phyloP scores from a whole-genome alignment of 2,888 invertebrate species.

The Scaptomyza tumidula region DNA sequence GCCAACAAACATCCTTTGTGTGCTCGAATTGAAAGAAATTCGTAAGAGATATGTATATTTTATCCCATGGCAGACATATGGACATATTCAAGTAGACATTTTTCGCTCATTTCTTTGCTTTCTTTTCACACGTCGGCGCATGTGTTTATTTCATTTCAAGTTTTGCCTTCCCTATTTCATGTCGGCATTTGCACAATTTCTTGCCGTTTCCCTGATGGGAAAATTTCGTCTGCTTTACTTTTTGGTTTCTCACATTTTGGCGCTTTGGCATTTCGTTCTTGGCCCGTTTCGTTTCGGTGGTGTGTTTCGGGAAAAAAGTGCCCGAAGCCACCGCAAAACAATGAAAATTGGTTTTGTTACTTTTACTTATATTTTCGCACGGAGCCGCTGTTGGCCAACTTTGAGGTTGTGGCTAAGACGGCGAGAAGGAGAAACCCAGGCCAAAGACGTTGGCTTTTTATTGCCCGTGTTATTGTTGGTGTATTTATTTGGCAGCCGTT shows the following conservation, averaged over 20 bases:
- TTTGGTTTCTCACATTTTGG: constrained; percentile 59
- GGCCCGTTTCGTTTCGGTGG: neutral
- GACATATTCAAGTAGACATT: constrained; percentile 18
- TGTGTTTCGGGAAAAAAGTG: constrained; percentile 27
- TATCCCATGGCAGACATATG: constrained; percentile 2
- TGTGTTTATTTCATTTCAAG: constrained; percentile 64
- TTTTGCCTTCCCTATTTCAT: constrained; percentile 55
- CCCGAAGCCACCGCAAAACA: constrained; percentile 72
- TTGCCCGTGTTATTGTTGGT: constrained; percentile 70
- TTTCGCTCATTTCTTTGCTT: constrained; percentile 20
- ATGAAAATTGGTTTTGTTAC: constrained; percentile 80
- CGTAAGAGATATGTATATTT: constrained; percentile 12
- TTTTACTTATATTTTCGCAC: constrained; percentile 60
- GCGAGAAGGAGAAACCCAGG: constrained; percentile 11
- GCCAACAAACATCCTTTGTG: constrained; percentile 36
- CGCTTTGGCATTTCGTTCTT: constrained; percentile 27
- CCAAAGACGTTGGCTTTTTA: constrained; percentile 72
- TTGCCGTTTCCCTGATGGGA: constrained; percentile 10
- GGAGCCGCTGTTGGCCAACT: constrained; percentile 52
- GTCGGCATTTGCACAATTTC: constrained; percentile 64
- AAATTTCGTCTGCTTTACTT: constrained; percentile 48
- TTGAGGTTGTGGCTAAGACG: constrained; percentile 50
- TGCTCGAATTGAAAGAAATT: constrained; percentile 36
- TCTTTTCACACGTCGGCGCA: constrained; percentile 55
- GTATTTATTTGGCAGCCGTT: constrained; percentile 72